Evolutionary conservation across 2,888 invertebrate species (phyloP), one percentile per base, ranked within the genome.

Genomic region (Dorcus parallelipipedus): DNA sequence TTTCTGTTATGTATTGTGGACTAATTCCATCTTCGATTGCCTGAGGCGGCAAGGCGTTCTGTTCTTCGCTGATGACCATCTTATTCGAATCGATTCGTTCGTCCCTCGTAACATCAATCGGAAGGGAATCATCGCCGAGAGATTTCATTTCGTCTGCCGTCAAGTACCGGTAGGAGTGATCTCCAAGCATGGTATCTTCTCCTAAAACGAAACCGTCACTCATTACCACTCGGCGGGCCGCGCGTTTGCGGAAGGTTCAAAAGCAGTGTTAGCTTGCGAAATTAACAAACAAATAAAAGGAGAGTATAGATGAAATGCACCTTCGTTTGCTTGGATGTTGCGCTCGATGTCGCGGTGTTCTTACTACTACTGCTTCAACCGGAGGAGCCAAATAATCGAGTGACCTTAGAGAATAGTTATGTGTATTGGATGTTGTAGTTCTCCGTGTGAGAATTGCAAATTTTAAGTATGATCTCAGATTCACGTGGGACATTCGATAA

Each of bases 131-230:
- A 75, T 95, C 95, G 60, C 94, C 95, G 64, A 95, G 82, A 7
- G 93, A 93, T 81, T 95, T 95, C 93, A 95, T 95, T 76, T 96
- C 95, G 76, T 96, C 95, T 64, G 93, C 93, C 58, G 95, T 95
- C 79, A 96, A 83, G 80, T 95, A 95, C 63, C 93, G 87, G 80
- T 95, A 95, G 38, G 90, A 90, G 76, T 91, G 91, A 79, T 95
- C 95, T 70, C 92, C 93, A 67, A 94, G 82, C 79, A 93, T 90
- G 57, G 92, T 90, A 77, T 95, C 95, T 83, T 95, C 95, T 76
- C 93, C 95, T 95, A 74, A 45, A 76, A 71, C 52, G 56, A 20
- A 39, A 52, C 56, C 26, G 6, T 7, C 26, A 33, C 26, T 49
- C 39, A 41, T 50, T 33, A 33, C 26, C 4, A 33, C 26, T 33